phyloP scores from a whole-genome alignment of 2,797 vertebrate genomes.

The Ptychadena robeensis region DNA sequence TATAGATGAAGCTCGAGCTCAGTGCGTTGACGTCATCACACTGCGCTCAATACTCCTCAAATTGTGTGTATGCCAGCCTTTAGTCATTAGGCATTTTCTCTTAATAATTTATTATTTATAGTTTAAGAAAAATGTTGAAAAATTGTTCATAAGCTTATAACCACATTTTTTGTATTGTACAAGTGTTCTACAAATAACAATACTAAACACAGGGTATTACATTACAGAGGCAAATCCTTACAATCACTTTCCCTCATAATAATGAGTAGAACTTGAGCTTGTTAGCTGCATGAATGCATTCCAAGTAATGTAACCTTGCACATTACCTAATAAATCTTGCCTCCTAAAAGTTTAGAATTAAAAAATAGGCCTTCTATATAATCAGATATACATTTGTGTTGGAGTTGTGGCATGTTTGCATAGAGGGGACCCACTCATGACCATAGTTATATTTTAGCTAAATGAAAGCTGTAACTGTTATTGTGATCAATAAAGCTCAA shows the following conservation, averaged over 20 bases:
- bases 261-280: constrained; percentile 18
- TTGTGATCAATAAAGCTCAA: too few species aligned
- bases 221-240: background rate
- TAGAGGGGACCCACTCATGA: background rate
- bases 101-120: too few species aligned
- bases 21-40: too few species aligned
- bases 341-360: background rate
- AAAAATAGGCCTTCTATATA: background rate
- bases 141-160: background rate
- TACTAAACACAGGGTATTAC: background rate
- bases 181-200: background rate
- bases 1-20: too few species aligned
- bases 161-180: background rate
- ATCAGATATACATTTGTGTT: background rate
- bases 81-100: too few species aligned
- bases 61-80: too few species aligned
- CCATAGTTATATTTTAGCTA: background rate
- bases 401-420: background rate
- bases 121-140: too few species aligned
- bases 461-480: too few species aligned
- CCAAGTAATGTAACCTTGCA: background rate
- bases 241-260: background rate
- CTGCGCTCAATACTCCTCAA: too few species aligned
- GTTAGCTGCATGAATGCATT: constrained; percentile 40
- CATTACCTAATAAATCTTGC: background rate